phyloP scores from a whole-genome alignment of 2,888 invertebrate species.

The Pristionchus arcanus region DNA sequence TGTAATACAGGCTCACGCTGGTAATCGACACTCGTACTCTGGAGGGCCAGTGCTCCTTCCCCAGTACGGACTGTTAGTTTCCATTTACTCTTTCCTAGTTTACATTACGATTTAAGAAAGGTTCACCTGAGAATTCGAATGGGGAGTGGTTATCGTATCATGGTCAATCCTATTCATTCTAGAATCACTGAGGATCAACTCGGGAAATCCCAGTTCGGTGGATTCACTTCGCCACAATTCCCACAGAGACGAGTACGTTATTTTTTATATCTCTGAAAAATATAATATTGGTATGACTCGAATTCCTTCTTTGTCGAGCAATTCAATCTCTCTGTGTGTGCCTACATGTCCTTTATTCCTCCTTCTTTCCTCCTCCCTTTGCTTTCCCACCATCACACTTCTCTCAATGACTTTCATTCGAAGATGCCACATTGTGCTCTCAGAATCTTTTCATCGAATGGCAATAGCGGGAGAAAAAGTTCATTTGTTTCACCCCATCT shows the following conservation, averaged over 20 bases:
- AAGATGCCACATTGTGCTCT: slow-evolving; percentile 7
- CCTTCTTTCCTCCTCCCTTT: background rate
- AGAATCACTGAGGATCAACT: slow-evolving; percentile 34
- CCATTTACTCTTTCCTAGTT: background rate
- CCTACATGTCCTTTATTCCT: slow-evolving; percentile 11
- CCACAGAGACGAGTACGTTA: slow-evolving; percentile 27
- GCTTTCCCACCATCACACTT: slow-evolving; percentile 30
- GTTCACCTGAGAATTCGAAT: no score
- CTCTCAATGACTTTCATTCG: slow-evolving; percentile 28
- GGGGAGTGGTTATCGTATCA: background rate
- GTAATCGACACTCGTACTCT: slow-evolving; percentile 52
- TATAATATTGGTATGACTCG: background rate
- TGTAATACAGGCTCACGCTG: slow-evolving; percentile 22
- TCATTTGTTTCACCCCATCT: slow-evolving; percentile 21
- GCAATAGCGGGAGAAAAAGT: background rate
- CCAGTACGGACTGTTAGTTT: slow-evolving; percentile 27
- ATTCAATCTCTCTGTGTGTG: slow-evolving; percentile 28
- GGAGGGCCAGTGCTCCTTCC: slow-evolving; percentile 49
- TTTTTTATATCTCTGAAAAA: background rate
- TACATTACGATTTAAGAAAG: background rate
- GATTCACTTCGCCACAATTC: slow-evolving; percentile 35
- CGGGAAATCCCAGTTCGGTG: slow-evolving; percentile 27
- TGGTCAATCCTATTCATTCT: background rate
- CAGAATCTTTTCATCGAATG: background rate
- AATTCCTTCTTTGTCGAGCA: background rate